Percentiles rank a stretch among this genome's conserved stretches.
Conservation (phyloP, 2,888 invertebrate genomes). For the Diplolepis rosae region DNA sequence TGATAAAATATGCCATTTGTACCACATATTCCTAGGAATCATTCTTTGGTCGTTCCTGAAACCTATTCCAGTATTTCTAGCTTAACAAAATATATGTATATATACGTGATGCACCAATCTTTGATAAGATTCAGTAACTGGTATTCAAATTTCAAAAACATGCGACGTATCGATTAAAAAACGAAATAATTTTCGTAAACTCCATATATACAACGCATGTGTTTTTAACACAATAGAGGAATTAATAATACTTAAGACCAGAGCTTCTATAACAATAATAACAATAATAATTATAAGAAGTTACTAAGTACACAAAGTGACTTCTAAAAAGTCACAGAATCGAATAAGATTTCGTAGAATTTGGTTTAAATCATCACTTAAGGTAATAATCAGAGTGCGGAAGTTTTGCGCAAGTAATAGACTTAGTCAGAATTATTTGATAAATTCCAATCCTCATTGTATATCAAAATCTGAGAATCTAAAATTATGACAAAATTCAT, state of each 20-base stretch:
- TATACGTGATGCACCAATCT: constrained; percentile 11
- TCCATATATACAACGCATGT: constrained; percentile 8
- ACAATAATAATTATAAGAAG: constrained; percentile 16
- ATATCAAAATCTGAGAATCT: too few species aligned
- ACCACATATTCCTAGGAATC: constrained; percentile 45
- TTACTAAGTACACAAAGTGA: constrained; percentile 28
- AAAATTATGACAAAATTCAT: too few species aligned
- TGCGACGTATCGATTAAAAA: neutral
- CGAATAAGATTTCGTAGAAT: constrained; percentile 44
- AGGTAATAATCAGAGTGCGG: constrained; percentile 41
- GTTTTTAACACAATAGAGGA: constrained; percentile 3
- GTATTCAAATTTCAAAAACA: constrained; percentile 14
- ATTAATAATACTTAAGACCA: constrained; percentile 2
- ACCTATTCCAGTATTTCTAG: constrained; percentile 24
- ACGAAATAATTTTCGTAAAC: constrained; percentile 20
- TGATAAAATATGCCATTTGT: constrained; percentile 30
- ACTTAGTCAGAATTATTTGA: constrained; percentile 29
- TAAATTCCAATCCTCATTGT: neutral
- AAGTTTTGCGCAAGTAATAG: constrained; percentile 34
- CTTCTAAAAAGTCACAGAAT: constrained; percentile 17
- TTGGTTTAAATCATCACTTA: constrained; percentile 50
- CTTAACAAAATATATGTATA: constrained; percentile 11
- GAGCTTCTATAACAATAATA: constrained; percentile 12
- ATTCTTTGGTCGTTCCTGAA: constrained; percentile 56
- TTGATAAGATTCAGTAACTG: constrained; percentile 20